Evolutionary conservation across 2,888 invertebrate species (phyloP), one percentile per base, ranked within the genome.

Genomic region (Philereme transversata): DNA sequence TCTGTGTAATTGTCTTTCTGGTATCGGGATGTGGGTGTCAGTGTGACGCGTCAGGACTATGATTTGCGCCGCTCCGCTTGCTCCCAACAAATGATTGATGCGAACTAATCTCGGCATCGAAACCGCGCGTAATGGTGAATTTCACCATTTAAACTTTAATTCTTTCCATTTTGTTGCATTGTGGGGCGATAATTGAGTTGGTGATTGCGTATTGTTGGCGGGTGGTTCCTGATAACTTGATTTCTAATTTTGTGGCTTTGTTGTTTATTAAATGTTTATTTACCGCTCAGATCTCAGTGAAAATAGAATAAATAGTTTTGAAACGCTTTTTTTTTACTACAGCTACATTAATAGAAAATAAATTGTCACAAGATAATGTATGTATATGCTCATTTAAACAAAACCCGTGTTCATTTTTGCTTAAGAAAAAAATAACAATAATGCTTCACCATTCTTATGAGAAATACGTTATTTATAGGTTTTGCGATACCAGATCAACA

Each of bases 1-100:
- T 59, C 53, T 59, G 45, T 10, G 4, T 8, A 22, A 7, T 48
- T 4, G 10, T 65, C 64, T 69, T 35, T 64, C 67, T 44, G 56
- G 4, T 58, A 62, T 69, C 80, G 83, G 88, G 88, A 86, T 82
- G 87, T 84, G 80, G 81, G 85, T 88, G 90, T 90, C 90, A 86
- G 77, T 66, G 76, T 87, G 89, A 90, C 84, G 83, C 78, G 82
- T 73, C 76, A 79, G 78, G 82, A 88, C 91, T 91, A 90, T 92
- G 90, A 91, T 92, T 92, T 90, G 84, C 85, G 79, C 86, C 85
- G 91, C 79, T 90, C 82, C 86, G 89, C 84, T 88, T 86, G 86
- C 86, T 68, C 70, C 71, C 80, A 77, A 87, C 89, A 87, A 86
- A 87, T 84, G 86, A 88, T 83, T 86, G 86, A 86, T 84, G 84